Base-by-base conservation (phyloP, 2,797 vertebrate species). In the Pipistrellus nathusii region DNA sequence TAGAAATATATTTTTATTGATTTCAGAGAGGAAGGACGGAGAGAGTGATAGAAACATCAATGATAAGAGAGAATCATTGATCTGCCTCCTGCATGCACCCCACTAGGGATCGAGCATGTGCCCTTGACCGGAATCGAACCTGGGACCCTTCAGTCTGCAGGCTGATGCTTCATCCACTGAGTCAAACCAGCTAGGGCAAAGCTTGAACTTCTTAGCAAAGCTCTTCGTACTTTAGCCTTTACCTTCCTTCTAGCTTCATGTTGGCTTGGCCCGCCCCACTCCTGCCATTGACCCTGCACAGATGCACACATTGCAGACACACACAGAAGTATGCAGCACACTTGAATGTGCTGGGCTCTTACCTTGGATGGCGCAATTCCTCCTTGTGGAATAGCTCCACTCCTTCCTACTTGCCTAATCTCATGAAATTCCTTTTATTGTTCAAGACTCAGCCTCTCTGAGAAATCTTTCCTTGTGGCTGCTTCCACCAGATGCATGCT, bases 261-360 rank as follows among this genome's bases (percentile, higher is more conserved):
- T 66, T n/a, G 66, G 35, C 48, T 7, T 20, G 75, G 53, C 69
- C 51, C 38, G 51, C 46, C 25, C 53, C 17, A 2, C 5, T 20
- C 8, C 5, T 23, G 51, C 18, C 3, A 3, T 4, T 2, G 6
- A 6, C 38, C n/a, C 21, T 21, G 5, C 57, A 4, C 25, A 35
- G 12, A 30, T 21, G 23, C 18, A 9, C 87, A 35, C 35, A 35
- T 27, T 27, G 35, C 6, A 55, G 25, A 21, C 14, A 10, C 72
- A 32, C 30, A 41, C 27, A 57, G 51, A 30, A 10, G 17, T 2
- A 11, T 69, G 18, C 32, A 0, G 57, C 27, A 32, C 41, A 25
- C 18, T 44, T 53, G 6, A 38, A 20, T 12, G 11, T 21, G 73
- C 35, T 27, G 30, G 41, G 27, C 23, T 59, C 59, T 59, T 41